A percentile compares a stretch with the other conserved stretches of the same genome.
Conservation (phyloP, 2,888 invertebrate species). For the Xylocampa areola region DNA sequence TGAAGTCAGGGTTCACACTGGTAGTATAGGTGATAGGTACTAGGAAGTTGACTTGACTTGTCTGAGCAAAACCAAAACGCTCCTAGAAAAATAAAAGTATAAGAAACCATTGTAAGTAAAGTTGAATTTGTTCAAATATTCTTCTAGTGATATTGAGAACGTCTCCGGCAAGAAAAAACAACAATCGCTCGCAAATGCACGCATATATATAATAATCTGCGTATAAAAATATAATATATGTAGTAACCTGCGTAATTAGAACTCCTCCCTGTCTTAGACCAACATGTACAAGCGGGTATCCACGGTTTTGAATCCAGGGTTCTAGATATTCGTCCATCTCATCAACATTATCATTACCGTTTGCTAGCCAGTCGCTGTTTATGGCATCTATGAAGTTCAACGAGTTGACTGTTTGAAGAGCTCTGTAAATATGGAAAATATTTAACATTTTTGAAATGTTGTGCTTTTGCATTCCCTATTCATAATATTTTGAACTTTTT, state of each 20-base stretch:
- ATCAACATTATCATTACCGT: conserved; percentile 54
- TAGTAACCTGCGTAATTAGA: conserved; percentile 73
- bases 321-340: conserved; percentile 68
- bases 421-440: conserved; percentile 53
- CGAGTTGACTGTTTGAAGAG: conserved; percentile 67
- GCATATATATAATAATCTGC: not conserved
- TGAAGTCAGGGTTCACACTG: conserved; percentile 74
- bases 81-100: conserved; percentile 36
- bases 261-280: conserved; percentile 69
- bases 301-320: conserved; percentile 71
- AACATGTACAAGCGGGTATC: conserved; percentile 76
- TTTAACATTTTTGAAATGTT: too few species aligned
- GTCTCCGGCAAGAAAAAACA: too few species aligned
- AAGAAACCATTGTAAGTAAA: not conserved
- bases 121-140: too few species aligned
- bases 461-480: too few species aligned
- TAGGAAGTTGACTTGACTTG: conserved; percentile 48
- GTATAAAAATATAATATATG: not conserved
- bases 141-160: too few species aligned
- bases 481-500: too few species aligned
- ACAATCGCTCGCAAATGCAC: too few species aligned
- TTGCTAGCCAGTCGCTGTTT: conserved; percentile 62
- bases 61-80: conserved; percentile 41
- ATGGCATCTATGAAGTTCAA: conserved; percentile 73
- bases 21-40: conserved; percentile 88